Base-by-base conservation (phyloP, 2,113 vertebrate species). In the Hassar affinis region DNA sequence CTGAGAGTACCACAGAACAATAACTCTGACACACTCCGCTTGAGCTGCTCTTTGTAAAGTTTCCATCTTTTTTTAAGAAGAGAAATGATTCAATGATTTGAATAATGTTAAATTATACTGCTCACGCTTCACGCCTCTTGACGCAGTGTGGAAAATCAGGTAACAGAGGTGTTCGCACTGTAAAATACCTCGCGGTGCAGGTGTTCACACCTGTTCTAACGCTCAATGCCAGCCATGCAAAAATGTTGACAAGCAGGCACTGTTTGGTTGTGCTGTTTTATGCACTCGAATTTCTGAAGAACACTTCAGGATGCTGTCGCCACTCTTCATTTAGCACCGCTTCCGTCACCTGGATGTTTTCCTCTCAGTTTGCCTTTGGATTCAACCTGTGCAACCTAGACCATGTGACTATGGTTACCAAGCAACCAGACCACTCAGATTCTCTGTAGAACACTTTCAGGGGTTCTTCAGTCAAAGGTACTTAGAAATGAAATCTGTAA, bases 311-410 rank as follows among this genome's bases (percentile, higher is more conserved):
- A 33, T 6, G 12, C n/a, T 49, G 42, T 49, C 15, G 6, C 12
- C 72, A 11, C 47, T 75, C 15, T 52, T 51, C 45, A 74, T 18
- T 74, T 51, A 74, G 15, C n/a, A 30, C 25, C 12, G 42, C 17
- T 74, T 74, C 45, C 15, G 51, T 74, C 45, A 17, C 72, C 45
- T 18, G 72, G 15, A 52, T 51, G 47, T 75, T 75, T 72, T 30
- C n/a, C 72, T 75, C 17, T 52, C 72, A 20, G 72, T 51, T 75
- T 75, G 72, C 35, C 30, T 75, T 75, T 33, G 15, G 27, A 52
- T 75, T 75, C 27, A 52, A 52, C 47, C 17, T 52, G 45, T 75
- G 17, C 47, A 18, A 30, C 47, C 7, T 75, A 20, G n/a, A 75
- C 6, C 72, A 52, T 75, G n/a, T 75, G 72, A 75, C 27, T 52